Conservation (phyloP, 2,113 vertebrate genomes). For the Mustelus asterias region DNA sequence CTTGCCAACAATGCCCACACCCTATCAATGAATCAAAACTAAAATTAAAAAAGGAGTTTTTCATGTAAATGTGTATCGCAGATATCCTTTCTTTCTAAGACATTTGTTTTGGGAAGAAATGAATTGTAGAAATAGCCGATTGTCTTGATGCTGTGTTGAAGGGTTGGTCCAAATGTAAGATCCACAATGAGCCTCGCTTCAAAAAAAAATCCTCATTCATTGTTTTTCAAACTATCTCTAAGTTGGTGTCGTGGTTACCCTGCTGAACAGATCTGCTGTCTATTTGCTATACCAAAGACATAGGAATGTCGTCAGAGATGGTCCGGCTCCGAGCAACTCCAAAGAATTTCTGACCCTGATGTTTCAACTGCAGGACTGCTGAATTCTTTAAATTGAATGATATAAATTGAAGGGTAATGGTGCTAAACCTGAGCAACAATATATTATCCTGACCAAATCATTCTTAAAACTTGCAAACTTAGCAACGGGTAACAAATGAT, state of each 20-base stretch:
- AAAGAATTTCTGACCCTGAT: not conserved
- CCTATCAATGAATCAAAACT: not conserved
- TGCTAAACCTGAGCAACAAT: not conserved
- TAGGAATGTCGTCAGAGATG: not conserved
- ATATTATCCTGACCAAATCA: no score
- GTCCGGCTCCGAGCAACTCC: not conserved
- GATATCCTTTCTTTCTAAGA: not conserved
- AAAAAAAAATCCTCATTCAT: not conserved
- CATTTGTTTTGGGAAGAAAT: not conserved
- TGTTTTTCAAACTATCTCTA: not conserved
- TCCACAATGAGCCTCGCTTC: not conserved
- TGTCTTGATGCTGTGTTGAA: not conserved
- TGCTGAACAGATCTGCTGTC: not conserved
- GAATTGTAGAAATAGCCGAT: not conserved
- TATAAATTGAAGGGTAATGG: not conserved
- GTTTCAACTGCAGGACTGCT: not conserved
- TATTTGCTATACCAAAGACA: not conserved
- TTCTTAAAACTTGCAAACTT: no score
- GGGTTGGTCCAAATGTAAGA: not conserved
- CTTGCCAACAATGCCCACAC: no score
- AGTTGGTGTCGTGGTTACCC: not conserved
- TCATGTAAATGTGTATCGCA: not conserved
- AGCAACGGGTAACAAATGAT: no score
- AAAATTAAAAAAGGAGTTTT: not conserved
- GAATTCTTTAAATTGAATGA: not conserved